Evolutionary conservation across 37 sponge, comb jelly and placozoan species (phyloP), one percentile per base, ranked within the genome.

Genomic region (Theonella swinhoei): DNA sequence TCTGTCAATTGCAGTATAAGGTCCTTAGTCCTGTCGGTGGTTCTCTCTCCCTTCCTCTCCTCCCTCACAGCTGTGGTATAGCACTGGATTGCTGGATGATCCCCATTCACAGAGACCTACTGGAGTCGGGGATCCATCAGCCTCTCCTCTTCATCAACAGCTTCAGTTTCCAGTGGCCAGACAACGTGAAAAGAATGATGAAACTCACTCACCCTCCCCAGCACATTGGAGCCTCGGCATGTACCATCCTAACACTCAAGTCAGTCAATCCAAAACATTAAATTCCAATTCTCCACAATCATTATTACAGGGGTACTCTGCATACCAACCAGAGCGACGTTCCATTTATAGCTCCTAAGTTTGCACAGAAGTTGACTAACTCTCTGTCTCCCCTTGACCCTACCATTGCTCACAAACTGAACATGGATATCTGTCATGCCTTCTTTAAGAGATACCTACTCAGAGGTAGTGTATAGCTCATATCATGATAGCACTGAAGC

Each of bases 81-180:
- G 81, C 70, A 25, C 38, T 94, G 67, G 94, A 94, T 71, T 42
- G 76, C 14, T 94, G 91, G 91, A 82, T 90, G 81, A 4, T 87
- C 0, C 94, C 94, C 0, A 33, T 94, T 26, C 76, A 88, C 62
- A 31, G 64, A n/a, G 88, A 90, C 23, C 39, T 84, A 26, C 73
- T 74, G n/a, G 61, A 82, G 24, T 25, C 85, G 17, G 76, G 63
- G 19, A 33, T 88, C 8, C 54, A 87, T 11, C 81, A 83, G 25
- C 94, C 94, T 33, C 72, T 90, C 0, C 61, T 89, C 5, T 87
- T 94, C 77, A 94, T 94, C 88, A 94, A 90, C 86, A 72, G 79
- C 40, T 81, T 31, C 41, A 62, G 36, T 54, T 91, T 80, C 42
- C 91, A 91, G 60, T 91, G 87, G 87, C 69, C 72, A 35, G 79